phyloP scores from a whole-genome alignment of 2,888 invertebrate genomes.

The Aradus depressus region DNA sequence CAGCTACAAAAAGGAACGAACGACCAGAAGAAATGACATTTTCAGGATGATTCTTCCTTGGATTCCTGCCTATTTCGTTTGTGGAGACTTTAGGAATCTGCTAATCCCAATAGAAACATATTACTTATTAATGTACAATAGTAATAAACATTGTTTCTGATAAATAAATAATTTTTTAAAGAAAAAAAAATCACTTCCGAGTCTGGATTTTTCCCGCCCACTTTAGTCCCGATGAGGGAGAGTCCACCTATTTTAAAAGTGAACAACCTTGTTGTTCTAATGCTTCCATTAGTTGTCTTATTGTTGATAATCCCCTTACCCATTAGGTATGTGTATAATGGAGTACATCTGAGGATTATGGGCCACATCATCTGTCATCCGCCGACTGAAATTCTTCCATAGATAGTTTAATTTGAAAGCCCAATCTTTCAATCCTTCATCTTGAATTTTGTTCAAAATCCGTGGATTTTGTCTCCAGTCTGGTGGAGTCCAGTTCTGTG shows the following conservation, averaged over 20 bases:
- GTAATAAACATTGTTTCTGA: neutral
- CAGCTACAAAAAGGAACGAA: too few relatives aligned
- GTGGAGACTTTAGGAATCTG: neutral
- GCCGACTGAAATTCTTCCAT: constrained; percentile 40
- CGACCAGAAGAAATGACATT: too few relatives aligned
- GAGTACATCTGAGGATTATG: constrained; percentile 47
- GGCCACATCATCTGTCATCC: constrained; percentile 43
- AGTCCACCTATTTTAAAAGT: too few relatives aligned
- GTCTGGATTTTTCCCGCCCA: too few relatives aligned
- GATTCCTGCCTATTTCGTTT: too few relatives aligned
- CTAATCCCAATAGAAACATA: neutral
- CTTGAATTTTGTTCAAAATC: constrained; percentile 38
- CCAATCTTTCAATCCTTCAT: constrained; percentile 39
- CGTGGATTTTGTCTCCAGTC: constrained; percentile 37
- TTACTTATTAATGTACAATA: neutral
- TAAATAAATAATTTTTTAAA: too few relatives aligned
- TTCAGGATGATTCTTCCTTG: too few relatives aligned
- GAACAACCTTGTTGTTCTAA: too few relatives aligned
- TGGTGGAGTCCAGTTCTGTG: constrained; percentile 32
- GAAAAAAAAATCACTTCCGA: too few relatives aligned
- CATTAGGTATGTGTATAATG: constrained; percentile 54
- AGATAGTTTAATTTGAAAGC: constrained; percentile 35
- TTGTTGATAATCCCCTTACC: constrained; percentile 40
- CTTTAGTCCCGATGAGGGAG: too few relatives aligned
- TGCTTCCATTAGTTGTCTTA: neutral